These are phyloP conservation scores for Microplitis mediator DNA, from an alignment of 1,140 invertebrate genomes.

Conservation along the genomic window DNA sequence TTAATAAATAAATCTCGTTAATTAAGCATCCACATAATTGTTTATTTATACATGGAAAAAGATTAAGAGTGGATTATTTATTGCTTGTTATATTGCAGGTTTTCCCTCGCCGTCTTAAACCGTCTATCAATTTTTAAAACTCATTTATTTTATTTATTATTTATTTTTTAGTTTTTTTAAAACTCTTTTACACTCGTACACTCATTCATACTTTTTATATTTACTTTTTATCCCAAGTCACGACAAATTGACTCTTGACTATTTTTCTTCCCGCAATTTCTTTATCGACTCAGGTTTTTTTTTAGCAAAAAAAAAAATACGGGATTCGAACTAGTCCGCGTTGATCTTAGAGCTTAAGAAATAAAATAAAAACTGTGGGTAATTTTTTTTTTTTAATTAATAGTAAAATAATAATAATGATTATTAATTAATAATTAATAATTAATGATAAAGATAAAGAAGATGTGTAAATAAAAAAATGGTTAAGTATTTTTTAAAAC, in stretches of 20 bases:
- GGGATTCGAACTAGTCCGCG: no score
- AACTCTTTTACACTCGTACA: not conserved
- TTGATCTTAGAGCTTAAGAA: no score
- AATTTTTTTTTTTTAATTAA: no score
- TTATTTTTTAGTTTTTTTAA: slow-evolving; percentile 9
- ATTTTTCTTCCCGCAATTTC: not conserved
- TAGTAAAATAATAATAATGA: no score
- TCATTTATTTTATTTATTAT: not conserved
- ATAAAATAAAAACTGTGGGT: no score
- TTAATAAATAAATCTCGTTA: slow-evolving; percentile 54
- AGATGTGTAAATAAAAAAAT: no score
- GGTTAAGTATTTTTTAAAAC: no score
- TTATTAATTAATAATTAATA: no score
- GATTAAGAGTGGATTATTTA: slow-evolving; percentile 60
- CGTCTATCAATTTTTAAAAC: slow-evolving; percentile 39
- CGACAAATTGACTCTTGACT: not conserved
- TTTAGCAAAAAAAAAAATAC: no score
- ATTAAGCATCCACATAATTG: slow-evolving; percentile 58
- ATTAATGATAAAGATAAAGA: no score
- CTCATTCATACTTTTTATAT: not conserved
- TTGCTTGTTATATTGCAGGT: slow-evolving; percentile 63
- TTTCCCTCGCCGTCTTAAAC: slow-evolving; percentile 50
- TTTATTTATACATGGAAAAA: slow-evolving; percentile 56
- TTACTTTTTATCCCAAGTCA: not conserved
- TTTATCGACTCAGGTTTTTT: no score